Percentiles rank a stretch among this genome's conserved stretches.
phyloP scores from a whole-genome alignment of 2,888 invertebrate species.

The Diarsia mendica region DNA sequence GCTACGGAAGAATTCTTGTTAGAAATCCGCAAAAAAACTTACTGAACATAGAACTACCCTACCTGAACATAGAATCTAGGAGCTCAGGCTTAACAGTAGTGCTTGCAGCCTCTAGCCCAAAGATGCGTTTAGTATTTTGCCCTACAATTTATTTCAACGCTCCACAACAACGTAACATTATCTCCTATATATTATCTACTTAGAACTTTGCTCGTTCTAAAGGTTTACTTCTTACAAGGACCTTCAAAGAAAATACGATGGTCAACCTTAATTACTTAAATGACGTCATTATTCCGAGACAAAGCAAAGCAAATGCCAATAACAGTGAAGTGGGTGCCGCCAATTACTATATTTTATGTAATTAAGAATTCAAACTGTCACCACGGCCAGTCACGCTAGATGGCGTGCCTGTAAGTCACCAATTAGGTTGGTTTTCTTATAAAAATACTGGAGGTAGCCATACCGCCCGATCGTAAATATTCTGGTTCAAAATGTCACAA shows the following conservation, averaged over 20 bases:
- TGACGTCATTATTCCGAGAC: slow-evolving; percentile 52
- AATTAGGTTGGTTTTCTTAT: slow-evolving; percentile 78
- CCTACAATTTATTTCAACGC: background rate
- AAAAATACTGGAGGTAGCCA: slow-evolving; percentile 62
- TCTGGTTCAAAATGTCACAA: slow-evolving; percentile 56
- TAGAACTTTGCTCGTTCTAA: background rate
- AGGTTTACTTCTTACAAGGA: slow-evolving; percentile 15
- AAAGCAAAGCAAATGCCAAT: slow-evolving; percentile 65
- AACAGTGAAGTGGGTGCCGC: slow-evolving; percentile 67
- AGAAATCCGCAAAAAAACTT: background rate
- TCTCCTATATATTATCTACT: slow-evolving; percentile 7
- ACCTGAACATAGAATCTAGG: background rate
- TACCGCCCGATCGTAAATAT: slow-evolving; percentile 55
- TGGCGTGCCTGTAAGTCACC: slow-evolving; percentile 78
- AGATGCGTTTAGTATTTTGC: background rate
- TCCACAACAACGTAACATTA: background rate
- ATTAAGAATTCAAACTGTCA: slow-evolving; percentile 82
- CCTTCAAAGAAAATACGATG: slow-evolving; percentile 16
- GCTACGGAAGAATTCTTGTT: background rate
- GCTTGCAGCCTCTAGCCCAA: background rate
- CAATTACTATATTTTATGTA: slow-evolving; percentile 78
- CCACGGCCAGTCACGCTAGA: slow-evolving; percentile 77
- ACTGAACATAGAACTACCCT: background rate
- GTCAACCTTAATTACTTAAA: slow-evolving; percentile 50
- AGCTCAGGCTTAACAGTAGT: too few relatives aligned